Base-by-base conservation (phyloP, 2,888 invertebrate species). In the Ischnura elegans region DNA sequence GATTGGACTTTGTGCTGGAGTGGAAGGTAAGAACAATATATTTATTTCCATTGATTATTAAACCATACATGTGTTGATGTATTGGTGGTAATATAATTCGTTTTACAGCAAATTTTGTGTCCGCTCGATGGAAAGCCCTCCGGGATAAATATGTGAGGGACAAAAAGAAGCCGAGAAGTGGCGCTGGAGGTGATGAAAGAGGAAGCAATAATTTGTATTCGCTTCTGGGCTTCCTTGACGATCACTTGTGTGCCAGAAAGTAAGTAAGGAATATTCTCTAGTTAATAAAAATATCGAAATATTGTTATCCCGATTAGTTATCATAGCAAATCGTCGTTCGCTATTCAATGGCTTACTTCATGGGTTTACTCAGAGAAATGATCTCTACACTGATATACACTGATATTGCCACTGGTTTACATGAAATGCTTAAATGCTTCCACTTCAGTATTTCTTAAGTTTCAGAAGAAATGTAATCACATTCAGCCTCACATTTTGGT, bases 151-250 rank as follows among this genome's bases (percentile, higher is more conserved):
- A 85, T 36, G 85, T 85, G 6, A 19, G 85, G 85, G 85, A 85
- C 29, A 85, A 85, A 36, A 85, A 36, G 85, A 85, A 85, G 19
- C 85, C 85, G 6, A 85, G 85, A 85, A 85, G 85, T 85, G 85
- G 85, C 42, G 3, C 85, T 8, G 85, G 85, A 85, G 85, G 6
- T 10, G n/a, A 19, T 3, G 85, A 85, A 36, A 16, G 85, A 16
- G 4, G 16, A 36, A 42, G 42, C 42, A n/a, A 85, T 19, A 85
- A 6, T 5, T 16, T 85, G 6, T 5, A n/a, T 5, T 85, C 85
- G 8, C 85, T 85, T 85, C 29, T 85, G 85, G 85, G 85, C n/a
- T 85, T 29, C 85, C 36, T 85, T 16, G 85, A 85, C 19, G 85
- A 85, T 42, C 2, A 4, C 36, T 29, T 85, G 76, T 13, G 76